phyloP scores from a whole-genome alignment of 2,888 invertebrate species.

The Cabera pusaria region DNA sequence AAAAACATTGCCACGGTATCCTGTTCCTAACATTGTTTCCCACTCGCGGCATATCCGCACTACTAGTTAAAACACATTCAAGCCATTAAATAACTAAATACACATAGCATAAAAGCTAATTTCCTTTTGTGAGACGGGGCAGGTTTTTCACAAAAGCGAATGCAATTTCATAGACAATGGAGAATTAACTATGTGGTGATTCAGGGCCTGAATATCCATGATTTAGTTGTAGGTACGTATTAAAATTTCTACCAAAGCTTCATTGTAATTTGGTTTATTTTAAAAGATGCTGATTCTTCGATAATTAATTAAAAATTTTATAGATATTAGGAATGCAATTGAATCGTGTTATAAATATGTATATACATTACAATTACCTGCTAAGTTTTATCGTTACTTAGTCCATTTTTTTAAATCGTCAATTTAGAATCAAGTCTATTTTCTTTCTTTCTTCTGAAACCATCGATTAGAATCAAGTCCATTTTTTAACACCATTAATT shows the following conservation, averaged over 20 bases:
- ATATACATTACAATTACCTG: too few species aligned
- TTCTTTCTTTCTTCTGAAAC: too few species aligned
- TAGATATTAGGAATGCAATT: too few species aligned
- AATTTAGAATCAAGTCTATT: too few species aligned
- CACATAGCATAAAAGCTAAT: conserved; percentile 27
- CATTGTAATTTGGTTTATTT: conserved; percentile 12
- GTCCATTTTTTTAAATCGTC: too few species aligned
- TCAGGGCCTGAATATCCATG: conserved; percentile 32
- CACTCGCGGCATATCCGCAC: conserved; percentile 28
- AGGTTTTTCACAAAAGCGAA: conserved; percentile 41
- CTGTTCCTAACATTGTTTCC: conserved; percentile 37
- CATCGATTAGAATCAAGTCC: too few species aligned
- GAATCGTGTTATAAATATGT: too few species aligned
- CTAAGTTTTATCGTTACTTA: too few species aligned
- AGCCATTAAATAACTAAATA: conserved; percentile 24
- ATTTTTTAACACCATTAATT: too few species aligned
- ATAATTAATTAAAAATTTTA: too few species aligned
- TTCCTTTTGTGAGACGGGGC: conserved; percentile 23
- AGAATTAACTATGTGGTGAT: conserved; percentile 46
- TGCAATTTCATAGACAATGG: conserved; percentile 54
- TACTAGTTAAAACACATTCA: conserved; percentile 22
- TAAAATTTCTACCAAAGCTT: conserved; percentile 14
- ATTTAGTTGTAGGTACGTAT: conserved; percentile 30
- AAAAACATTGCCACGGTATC: conserved; percentile 20
- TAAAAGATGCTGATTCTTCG: too few species aligned